Evolutionary conservation across 2,888 invertebrate genomes (phyloP), one percentile per base, ranked within the genome.

Genomic region (Diarsia brunnea): DNA sequence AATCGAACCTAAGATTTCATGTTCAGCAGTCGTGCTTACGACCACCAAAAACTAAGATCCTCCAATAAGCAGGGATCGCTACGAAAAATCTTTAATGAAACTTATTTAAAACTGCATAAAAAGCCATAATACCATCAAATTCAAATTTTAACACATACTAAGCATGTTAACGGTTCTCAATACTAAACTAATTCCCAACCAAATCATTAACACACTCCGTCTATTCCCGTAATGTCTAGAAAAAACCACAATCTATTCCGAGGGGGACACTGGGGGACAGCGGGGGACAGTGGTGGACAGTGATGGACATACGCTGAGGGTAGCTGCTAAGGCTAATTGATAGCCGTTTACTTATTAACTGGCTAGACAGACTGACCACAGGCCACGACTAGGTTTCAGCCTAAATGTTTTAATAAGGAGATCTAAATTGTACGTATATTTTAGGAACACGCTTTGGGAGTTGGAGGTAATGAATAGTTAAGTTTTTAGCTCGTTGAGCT

Each of bases 311-410:
- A 81, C 74, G 7, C 43, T 31, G 81, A 60, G 69, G 60, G 69
- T 65, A 68, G 21, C 64, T n/a, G 58, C 47, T 38, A 49, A 38
- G 38, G 27, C 75, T 76, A 75, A 82, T 76, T 84, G 81, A 85
- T 69, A 74, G 77, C 69, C 58, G 1, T 70, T 82, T 68, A 85
- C 65, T 65, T 84, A 85, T 85, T 85, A 78, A 85, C 55, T 38
- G 31, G 77, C 75, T 77, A 83, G 85, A 81, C 81, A 4, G 81
- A 69, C 75, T 19, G 47, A 51, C 64, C 58, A 72, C 27, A 19
- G 2, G 11, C 38, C 27, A 47, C 58, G 49, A 58, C 69, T 74
- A 74, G 65, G 8, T 61, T 63, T 38, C 69, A 27, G 63, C 21
- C 75, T 73, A 71, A 71, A 73, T 70, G 47, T 78, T 75, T 79